Base-by-base conservation (phyloP, 2,113 vertebrate genomes). In the Antechinus stuartii region DNA sequence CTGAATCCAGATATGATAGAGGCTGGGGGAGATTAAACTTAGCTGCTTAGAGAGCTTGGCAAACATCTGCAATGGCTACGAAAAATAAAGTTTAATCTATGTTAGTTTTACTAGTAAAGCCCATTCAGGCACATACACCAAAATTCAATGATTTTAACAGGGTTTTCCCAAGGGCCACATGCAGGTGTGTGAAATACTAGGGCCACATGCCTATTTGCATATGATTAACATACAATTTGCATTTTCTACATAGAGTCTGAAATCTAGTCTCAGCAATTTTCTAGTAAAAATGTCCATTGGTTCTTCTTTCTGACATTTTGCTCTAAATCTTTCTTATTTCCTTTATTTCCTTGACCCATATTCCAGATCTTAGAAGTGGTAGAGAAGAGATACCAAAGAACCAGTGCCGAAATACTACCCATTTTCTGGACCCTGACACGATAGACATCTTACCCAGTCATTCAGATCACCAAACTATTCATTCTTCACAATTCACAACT, bases 21-120 rank as follows among this genome's bases (percentile, higher is more conserved):
- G 7, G 10, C 49, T 95, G 94, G 93, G 49, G 91, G 26, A 97
- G 95, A 95, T 94, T 95, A 55, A 97, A 96, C 30, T n/a, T 91
- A 90, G 89, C 96, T 95, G 84, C 94, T 96, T 93, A 95, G 76
- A 55, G 42, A 93, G 93, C 49, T 94, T 96, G 50, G 90, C 90
- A 92, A 91, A 3, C 76, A 96, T 91, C 11, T 22, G 94, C 23
- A 92, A 42, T 91, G 55, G 50, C 23, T 93, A 95, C 96, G 93
- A 96, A 95, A 95, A 97, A 94, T 92, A 94, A 92, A 96, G 96
- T 92, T 52, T 42, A 91, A 94, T 93, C 57, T 93, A 50, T 92
- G 90, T 94, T 97, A 89, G 7, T 93, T 93, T 95, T 94, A 49
- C 68, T 94, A 92, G 76, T 89, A 96, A 95, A 95, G 91, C 12